A percentile compares a stretch with the other conserved stretches of the same genome.
Conservation (phyloP, 2,113 vertebrate species). For the Clarias gariepinus region DNA sequence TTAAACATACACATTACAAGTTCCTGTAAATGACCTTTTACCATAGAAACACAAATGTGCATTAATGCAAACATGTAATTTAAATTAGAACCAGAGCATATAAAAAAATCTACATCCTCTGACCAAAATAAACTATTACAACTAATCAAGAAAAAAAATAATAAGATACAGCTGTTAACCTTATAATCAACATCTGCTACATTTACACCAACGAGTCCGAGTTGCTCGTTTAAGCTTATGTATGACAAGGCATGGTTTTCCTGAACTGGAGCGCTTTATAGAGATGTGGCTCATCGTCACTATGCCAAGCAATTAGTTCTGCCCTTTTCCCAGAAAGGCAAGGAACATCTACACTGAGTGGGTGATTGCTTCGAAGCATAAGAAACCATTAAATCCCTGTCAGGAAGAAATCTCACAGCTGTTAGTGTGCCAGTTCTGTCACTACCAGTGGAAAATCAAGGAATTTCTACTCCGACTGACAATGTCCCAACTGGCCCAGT, state of each 20-base stretch:
- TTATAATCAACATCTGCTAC: not conserved
- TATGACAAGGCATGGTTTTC: not conserved
- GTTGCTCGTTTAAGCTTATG: not conserved
- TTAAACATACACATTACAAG: not conserved
- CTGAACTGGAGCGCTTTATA: not conserved
- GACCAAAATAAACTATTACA: not conserved
- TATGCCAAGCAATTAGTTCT: constrained; percentile 35
- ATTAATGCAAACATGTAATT: not conserved
- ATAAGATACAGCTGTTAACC: not conserved
- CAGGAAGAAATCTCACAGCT: constrained; percentile 30
- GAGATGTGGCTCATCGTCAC: constrained; percentile 5
- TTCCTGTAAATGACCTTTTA: not conserved
- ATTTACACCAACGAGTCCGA: not conserved
- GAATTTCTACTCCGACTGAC: not conserved
- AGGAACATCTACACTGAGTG: constrained; percentile 19
- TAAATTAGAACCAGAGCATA: not conserved
- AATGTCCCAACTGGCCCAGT: not conserved
- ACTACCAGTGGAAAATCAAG: constrained; percentile 7
- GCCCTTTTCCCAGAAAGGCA: constrained; percentile 28
- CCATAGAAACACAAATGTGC: not conserved
- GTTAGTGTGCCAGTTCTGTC: not conserved
- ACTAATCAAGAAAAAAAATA: not conserved
- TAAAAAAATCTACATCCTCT: not conserved
- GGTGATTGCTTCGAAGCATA: constrained; percentile 16
- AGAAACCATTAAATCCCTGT: constrained; percentile 31